phyloP scores from a whole-genome alignment of 2,888 invertebrate species.

The Zaprionus obscuricornis region DNA sequence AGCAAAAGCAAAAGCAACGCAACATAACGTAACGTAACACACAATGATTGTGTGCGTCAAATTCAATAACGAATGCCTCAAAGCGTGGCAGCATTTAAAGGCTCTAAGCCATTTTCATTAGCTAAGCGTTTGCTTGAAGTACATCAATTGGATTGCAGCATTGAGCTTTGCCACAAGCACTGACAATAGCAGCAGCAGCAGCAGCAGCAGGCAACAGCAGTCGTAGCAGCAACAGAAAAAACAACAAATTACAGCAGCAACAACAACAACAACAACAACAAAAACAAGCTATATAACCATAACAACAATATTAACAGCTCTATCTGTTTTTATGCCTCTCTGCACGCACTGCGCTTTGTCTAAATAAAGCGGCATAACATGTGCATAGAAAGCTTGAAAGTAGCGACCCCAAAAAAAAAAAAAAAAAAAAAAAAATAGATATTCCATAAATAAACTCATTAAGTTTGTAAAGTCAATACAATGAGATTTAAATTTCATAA shows the following conservation, averaged over 20 bases:
- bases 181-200: conserved; percentile 1
- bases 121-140: conserved; percentile 28
- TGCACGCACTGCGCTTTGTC: too few relatives aligned
- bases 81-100: conserved; percentile 10
- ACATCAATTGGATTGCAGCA: conserved; percentile 42
- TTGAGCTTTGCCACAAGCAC: conserved; percentile 34
- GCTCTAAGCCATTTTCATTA: conserved; percentile 47
- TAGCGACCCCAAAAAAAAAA: too few relatives aligned
- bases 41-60: conserved; percentile 1
- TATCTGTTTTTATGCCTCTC: too few relatives aligned
- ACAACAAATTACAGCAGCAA: conserved; percentile 2
- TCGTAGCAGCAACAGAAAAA: neutral
- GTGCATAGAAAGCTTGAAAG: too few relatives aligned
- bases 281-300: too few relatives aligned
- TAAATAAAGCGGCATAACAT: too few relatives aligned
- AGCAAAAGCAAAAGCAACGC: too few relatives aligned
- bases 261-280: conserved; percentile 5
- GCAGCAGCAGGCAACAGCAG: neutral
- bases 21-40: conserved; percentile 18
- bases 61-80: neutral
- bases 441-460: too few relatives aligned
- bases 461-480: too few relatives aligned
- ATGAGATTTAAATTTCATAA: too few relatives aligned
- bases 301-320: conserved; percentile 19
- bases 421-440: too few relatives aligned